Base-by-base conservation (phyloP, 2,888 invertebrate species). In the Cynaeus angustus region DNA sequence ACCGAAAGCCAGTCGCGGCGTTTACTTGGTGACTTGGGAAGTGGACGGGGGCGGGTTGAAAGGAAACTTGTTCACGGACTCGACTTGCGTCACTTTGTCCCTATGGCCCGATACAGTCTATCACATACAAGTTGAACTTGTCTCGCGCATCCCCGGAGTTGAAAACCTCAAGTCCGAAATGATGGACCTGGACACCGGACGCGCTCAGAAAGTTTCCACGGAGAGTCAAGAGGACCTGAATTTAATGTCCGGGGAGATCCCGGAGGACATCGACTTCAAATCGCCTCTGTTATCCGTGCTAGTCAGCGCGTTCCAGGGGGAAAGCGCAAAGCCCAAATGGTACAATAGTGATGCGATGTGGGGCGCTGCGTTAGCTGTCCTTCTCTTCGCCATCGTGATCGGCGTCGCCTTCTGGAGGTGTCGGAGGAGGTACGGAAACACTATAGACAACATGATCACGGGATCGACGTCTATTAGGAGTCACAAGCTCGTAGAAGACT, bases 21-120 rank as follows among this genome's bases (percentile, higher is more conserved):
- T 93, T 68, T 94, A 93, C 85, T 87, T 94, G 80, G 93, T 94
- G 59, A 93, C 93, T 71, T 94, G 94, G 94, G 94, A 94, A 88
- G 91, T 94, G 64, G 92, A 91, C 80, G 93, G 93, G 68, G 93
- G 93, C 76, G 93, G 93, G 73, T 86, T 94, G 70, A 93, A 92
- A 85, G 94, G 94, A 74, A 93, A 94, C 85, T 87, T 94, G 74
- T 92, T 93, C 85, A 94, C 94, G 43, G 93, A 94, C 84, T 91
- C 92, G 59, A 92, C 92, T 68, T 89, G 91, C 79, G 93, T 94
- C 71, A 93, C 93, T 62, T 85, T 94, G 75, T 93, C 93, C 66
- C 86, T 94, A 58, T 94, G 93, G 93, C 93, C 93, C 53, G 92
- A 93, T 83, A 93, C 93, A 46, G 85, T 92, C 74, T 94, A 93